Evolutionary conservation across 2,888 invertebrate genomes (phyloP).

Genomic region (Teleogryllus oceanicus): DNA sequence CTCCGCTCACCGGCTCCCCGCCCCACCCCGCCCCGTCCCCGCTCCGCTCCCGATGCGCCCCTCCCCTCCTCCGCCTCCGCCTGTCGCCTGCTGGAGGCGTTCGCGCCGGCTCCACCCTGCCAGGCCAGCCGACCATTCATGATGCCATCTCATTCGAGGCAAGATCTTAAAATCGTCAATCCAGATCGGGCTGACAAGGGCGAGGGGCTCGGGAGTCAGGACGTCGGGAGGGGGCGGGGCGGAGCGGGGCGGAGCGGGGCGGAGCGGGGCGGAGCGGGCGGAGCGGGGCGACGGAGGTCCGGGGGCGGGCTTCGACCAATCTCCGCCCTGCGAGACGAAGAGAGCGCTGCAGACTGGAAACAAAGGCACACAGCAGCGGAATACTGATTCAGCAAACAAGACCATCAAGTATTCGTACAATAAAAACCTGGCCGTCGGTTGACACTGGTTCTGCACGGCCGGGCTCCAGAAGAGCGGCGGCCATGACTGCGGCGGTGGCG

Average conservation of each 20-base stretch:
- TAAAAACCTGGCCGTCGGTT: constrained; percentile 7
- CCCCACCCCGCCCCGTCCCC: neutral
- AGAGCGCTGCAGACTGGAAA: neutral
- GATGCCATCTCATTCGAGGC: constrained; percentile 28
- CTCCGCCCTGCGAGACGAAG: neutral
- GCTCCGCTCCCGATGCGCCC: neutral
- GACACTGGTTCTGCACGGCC: constrained; percentile 4
- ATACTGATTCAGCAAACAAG: constrained; percentile 18
- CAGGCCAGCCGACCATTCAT: constrained; percentile 22
- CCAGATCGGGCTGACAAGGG: constrained; percentile 22
- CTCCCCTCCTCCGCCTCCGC: neutral
- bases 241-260: neutral
- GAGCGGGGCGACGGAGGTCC: neutral
- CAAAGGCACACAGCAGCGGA: neutral
- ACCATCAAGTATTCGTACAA: constrained; percentile 9
- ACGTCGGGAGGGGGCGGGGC: constrained; percentile 39
- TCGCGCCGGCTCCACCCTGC: constrained; percentile 20
- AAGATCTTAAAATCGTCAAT: constrained; percentile 32
- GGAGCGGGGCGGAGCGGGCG: neutral
- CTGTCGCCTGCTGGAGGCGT: neutral
- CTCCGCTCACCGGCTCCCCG: neutral
- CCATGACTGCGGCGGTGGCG: neutral
- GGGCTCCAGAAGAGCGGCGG: neutral
- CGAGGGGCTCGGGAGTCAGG: constrained; percentile 42
- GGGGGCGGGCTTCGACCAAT: neutral